Evolutionary conservation across 2,113 vertebrate species (phyloP).

Genomic region (Spheniscus mendiculus): DNA sequence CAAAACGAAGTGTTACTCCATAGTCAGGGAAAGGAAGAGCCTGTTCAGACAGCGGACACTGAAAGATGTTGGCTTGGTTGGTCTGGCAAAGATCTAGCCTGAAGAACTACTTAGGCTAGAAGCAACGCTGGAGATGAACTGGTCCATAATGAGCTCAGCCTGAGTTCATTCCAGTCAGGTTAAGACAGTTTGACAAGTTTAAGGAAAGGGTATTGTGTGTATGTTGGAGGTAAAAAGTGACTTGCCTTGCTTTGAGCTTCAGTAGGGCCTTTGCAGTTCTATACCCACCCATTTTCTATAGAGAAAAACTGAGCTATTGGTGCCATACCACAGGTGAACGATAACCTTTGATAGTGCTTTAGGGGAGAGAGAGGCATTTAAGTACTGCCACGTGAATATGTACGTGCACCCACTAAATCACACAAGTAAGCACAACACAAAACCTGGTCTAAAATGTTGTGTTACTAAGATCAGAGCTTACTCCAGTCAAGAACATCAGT

Average conservation of each 20-base stretch:
- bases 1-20: fast-evolving
- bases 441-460: not conserved
- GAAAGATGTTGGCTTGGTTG: not conserved
- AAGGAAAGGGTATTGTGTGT: not conserved
- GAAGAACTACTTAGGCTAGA: not conserved
- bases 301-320: not conserved
- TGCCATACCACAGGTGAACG: not conserved
- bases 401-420: fast-evolving
- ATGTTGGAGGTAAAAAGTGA: not conserved
- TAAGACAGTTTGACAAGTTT: too few species aligned
- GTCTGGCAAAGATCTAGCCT: not conserved
- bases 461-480: not conserved
- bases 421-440: not conserved
- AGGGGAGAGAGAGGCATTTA: too few species aligned
- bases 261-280: not conserved
- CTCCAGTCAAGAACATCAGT: not conserved
- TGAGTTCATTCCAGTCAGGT: not conserved
- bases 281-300: not conserved
- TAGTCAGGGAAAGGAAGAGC: not conserved
- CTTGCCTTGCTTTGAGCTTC: not conserved
- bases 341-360: fast-evolving
- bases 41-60: not conserved
- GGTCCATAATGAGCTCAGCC: not conserved
- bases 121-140: not conserved
- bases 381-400: fast-evolving